These are phyloP conservation scores for Philereme vetulata DNA, from an alignment of 2,888 invertebrate genomes.

Conservation along the genomic window DNA sequence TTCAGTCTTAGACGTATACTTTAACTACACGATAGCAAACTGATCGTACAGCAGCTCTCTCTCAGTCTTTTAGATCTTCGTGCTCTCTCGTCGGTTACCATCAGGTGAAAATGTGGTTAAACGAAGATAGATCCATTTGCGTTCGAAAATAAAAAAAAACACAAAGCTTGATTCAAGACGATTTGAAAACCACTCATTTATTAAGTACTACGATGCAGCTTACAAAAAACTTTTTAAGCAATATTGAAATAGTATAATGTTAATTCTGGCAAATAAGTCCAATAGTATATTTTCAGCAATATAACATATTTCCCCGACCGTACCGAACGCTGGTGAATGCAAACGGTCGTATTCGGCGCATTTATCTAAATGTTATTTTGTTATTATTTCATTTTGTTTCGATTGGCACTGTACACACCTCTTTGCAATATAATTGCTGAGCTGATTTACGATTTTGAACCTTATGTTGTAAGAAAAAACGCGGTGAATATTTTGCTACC, in stretches of 20 bases:
- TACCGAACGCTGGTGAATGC: slow-evolving; percentile 44
- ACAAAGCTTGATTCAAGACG: too few relatives aligned
- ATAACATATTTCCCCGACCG: slow-evolving; percentile 49
- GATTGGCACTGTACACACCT: slow-evolving; percentile 30
- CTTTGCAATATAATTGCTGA: slow-evolving; percentile 23
- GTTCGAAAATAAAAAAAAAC: too few relatives aligned
- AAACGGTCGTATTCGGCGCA: slow-evolving; percentile 56
- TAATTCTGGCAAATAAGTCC: too few relatives aligned
- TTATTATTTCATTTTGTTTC: slow-evolving; percentile 42
- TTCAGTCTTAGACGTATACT: too few relatives aligned
- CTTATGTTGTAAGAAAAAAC: slow-evolving; percentile 7
- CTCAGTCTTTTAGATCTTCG: not conserved
- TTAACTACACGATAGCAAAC: slow-evolving; percentile 94
- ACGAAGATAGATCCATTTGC: too few relatives aligned
- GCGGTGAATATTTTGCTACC: slow-evolving; percentile 4
- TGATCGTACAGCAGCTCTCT: slow-evolving; percentile 96
- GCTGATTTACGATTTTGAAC: slow-evolving; percentile 10
- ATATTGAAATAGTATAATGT: too few relatives aligned
- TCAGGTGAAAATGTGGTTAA: too few relatives aligned
- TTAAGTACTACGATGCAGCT: too few relatives aligned
- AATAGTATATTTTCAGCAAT: too few relatives aligned
- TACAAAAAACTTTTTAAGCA: too few relatives aligned
- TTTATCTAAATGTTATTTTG: slow-evolving; percentile 48
- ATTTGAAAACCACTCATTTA: too few relatives aligned
- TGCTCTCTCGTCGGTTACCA: too few relatives aligned